Conservation (phyloP, 1,140 invertebrate species). For the Antheraea mylitta region DNA sequence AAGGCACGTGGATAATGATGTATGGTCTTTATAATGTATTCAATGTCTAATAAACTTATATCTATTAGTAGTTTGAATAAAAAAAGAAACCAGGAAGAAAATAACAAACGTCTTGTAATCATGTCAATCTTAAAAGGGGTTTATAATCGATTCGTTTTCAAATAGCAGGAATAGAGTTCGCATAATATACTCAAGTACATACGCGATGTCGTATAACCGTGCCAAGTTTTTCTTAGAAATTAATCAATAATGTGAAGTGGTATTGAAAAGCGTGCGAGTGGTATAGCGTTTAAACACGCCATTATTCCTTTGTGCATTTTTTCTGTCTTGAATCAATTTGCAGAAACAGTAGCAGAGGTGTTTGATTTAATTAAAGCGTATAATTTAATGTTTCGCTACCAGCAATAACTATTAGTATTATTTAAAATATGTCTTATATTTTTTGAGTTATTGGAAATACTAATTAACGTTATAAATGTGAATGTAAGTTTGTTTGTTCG, state of each 20-base stretch:
- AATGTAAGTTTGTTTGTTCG: too few species aligned
- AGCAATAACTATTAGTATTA: constrained; percentile 14
- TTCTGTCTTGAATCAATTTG: constrained; percentile 19
- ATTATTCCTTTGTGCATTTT: constrained; percentile 35
- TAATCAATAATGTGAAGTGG: constrained; percentile 68
- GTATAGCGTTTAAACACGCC: constrained; percentile 49
- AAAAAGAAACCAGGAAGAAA: neutral
- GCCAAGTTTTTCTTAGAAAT: constrained; percentile 65
- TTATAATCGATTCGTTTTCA: neutral
- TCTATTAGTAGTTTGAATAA: neutral
- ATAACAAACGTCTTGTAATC: neutral
- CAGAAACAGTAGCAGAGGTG: neutral
- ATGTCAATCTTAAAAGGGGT: neutral
- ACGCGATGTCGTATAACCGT: constrained; percentile 33
- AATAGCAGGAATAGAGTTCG: neutral
- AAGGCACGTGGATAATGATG: neutral
- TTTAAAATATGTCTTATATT: neutral
- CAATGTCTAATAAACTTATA: neutral
- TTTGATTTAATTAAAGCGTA: constrained; percentile 32
- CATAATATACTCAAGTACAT: constrained; percentile 1
- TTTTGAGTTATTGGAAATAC: too few species aligned
- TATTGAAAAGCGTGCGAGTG: constrained; percentile 62
- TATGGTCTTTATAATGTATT: too few species aligned
- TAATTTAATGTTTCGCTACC: constrained; percentile 31
- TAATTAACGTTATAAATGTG: too few species aligned